Percentiles rank a stretch among this genome's conserved stretches.
Evolutionary conservation across 2,888 invertebrate genomes (phyloP).

Genomic region (Brenthis ino): DNA sequence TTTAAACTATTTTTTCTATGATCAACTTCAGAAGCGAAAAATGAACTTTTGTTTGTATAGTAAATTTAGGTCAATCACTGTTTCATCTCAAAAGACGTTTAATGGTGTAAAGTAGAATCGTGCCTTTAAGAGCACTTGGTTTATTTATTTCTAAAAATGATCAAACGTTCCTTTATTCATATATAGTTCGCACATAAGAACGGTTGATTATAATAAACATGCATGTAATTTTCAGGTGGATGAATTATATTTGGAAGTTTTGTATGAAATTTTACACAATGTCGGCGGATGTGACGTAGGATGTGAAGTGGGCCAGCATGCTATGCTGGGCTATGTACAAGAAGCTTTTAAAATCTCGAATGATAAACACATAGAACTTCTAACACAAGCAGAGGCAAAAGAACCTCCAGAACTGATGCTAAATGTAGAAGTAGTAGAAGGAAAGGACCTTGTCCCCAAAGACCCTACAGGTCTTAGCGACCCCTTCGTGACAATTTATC

Average conservation of each 20-base stretch:
- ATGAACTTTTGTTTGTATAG: slow-evolving; percentile 28
- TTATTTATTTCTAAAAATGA: not conserved
- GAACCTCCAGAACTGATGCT: slow-evolving; percentile 92
- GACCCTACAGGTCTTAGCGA: slow-evolving; percentile 97
- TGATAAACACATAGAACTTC: slow-evolving; percentile 87
- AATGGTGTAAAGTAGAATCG: slow-evolving; percentile 1
- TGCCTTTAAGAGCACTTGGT: slow-evolving; percentile 2
- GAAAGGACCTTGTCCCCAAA: slow-evolving; percentile 91
- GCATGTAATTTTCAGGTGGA: slow-evolving; percentile 85
- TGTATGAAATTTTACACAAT: slow-evolving; percentile 92
- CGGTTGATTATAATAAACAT: slow-evolving; percentile 17
- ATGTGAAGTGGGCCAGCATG: slow-evolving; percentile 86
- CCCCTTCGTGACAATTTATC: slow-evolving; percentile 96
- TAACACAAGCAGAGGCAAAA: slow-evolving; percentile 87
- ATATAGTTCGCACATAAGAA: not conserved
- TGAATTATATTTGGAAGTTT: slow-evolving; percentile 91
- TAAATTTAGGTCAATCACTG: slow-evolving; percentile 31
- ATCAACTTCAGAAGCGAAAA: slow-evolving; percentile 24
- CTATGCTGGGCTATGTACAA: slow-evolving; percentile 88
- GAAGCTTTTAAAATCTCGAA: slow-evolving; percentile 89
- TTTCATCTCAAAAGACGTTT: slow-evolving; percentile 17
- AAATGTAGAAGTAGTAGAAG: slow-evolving; percentile 93
- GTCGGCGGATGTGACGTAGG: slow-evolving; percentile 91
- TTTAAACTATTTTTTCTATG: slow-evolving; percentile 8
- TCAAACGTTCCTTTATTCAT: too few relatives aligned